phyloP scores from a whole-genome alignment of 2,113 vertebrate genomes.

The Chlorodrepanis virens region DNA sequence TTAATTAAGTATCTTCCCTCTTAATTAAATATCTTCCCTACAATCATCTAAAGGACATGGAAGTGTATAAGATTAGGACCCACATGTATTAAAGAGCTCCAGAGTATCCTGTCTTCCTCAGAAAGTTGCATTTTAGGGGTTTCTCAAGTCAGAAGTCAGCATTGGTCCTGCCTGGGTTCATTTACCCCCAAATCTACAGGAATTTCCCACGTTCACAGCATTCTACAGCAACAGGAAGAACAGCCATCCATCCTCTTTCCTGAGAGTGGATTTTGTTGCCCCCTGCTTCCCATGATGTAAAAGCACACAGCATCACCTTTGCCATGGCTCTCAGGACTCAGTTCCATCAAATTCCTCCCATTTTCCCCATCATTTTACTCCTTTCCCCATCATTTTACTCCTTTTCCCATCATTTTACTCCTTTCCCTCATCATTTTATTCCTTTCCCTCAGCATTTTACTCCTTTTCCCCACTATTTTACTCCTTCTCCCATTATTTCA shows the following conservation, averaged over 20 bases:
- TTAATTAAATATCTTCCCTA: not conserved
- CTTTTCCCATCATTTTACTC: not conserved
- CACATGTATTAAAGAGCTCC: not conserved
- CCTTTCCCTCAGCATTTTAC: not conserved
- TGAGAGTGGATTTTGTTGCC: slow-evolving; percentile 20
- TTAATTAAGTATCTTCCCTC: not conserved
- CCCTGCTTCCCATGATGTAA: not conserved
- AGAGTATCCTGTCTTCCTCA: not conserved
- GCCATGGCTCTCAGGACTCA: not conserved
- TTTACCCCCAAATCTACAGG: not conserved
- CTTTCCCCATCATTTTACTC: not conserved
- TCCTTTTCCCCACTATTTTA: not conserved
- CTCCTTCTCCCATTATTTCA: not conserved
- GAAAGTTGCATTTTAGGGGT: not conserved
- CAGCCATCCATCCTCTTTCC: not conserved
- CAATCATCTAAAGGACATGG: not conserved
- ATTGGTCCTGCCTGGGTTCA: not conserved
- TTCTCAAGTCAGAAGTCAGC: not conserved
- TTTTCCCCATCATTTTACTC: not conserved
- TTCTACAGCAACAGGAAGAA: not conserved
- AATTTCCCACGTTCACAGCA: not conserved
- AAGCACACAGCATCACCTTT: not conserved
- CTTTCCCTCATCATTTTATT: not conserved
- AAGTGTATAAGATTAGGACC: not conserved
- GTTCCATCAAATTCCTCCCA: not conserved